Evolutionary conservation across 2,113 vertebrate species (phyloP).

Genomic region (Sitta europaea): DNA sequence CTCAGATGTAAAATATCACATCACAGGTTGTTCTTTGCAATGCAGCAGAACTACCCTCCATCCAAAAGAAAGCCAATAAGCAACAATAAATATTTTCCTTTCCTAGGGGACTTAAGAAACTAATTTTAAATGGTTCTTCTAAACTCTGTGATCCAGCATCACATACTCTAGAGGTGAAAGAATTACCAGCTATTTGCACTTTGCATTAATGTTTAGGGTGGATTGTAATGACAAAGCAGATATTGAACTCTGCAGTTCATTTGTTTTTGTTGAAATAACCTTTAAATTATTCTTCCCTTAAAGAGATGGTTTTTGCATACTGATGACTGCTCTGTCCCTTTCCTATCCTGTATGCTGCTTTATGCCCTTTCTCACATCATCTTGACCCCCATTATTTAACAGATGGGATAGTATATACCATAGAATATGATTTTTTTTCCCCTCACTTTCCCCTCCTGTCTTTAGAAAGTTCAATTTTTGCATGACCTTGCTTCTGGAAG

Average conservation of each 20-base stretch:
- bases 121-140: background rate
- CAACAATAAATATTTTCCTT: constrained; percentile 25
- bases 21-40: background rate
- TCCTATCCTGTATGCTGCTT: background rate
- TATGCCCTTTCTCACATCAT: background rate
- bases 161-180: background rate
- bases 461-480: constrained; percentile 1
- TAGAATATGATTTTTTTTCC: background rate
- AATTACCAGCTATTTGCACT: background rate
- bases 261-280: constrained; percentile 44
- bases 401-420: background rate
- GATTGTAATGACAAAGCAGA: constrained; percentile 7
- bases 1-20: background rate
- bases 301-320: background rate
- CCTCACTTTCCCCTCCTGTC: background rate
- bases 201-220: constrained; percentile 23
- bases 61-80: background rate
- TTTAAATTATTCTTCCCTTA: constrained; percentile 40
- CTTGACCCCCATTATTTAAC: background rate
- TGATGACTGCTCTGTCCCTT: background rate
- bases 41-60: background rate
- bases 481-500: constrained; percentile 27
- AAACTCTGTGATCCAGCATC: background rate
- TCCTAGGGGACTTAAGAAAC: background rate
- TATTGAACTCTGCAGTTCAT: constrained; percentile 10